phyloP scores from a whole-genome alignment of 2,113 vertebrate genomes.

The Hiodon tergisus region DNA sequence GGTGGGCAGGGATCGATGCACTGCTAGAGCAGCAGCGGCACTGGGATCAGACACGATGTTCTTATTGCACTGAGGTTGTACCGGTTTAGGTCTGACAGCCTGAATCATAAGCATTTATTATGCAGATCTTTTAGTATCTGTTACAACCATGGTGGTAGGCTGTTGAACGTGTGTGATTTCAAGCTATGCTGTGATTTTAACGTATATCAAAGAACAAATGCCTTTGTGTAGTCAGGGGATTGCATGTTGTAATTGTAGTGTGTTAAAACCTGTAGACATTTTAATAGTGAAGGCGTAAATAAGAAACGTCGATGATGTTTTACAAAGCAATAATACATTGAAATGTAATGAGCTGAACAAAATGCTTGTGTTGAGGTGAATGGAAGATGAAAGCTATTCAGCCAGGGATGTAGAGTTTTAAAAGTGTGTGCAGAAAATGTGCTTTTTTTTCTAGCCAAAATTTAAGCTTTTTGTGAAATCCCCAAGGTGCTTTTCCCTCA shows the following conservation, averaged over 20 bases:
- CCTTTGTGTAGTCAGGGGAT: not conserved
- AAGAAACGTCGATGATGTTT: not conserved
- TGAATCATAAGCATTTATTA: not conserved
- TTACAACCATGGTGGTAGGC: not conserved
- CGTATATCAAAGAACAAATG: not conserved
- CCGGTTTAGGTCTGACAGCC: too few species aligned
- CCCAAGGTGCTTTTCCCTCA: not conserved
- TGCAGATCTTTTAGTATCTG: not conserved
- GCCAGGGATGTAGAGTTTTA: not conserved
- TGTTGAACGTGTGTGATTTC: not conserved
- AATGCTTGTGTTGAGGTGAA: not conserved
- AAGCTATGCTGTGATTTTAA: not conserved
- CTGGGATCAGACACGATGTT: not conserved
- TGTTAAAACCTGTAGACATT: not conserved
- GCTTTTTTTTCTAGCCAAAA: not conserved
- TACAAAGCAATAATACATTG: not conserved
- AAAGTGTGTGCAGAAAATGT: constrained; percentile 8
- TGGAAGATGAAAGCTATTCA: not conserved
- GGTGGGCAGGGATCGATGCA: constrained; percentile 56
- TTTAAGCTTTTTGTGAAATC: not conserved
- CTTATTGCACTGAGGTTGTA: not conserved
- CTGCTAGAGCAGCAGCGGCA: constrained; percentile 44
- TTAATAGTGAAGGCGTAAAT: not conserved
- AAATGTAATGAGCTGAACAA: not conserved
- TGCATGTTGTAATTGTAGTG: not conserved